Evolutionary conservation across 2,888 invertebrate species (phyloP).

Genomic region (Cephus rjabovi): DNA sequence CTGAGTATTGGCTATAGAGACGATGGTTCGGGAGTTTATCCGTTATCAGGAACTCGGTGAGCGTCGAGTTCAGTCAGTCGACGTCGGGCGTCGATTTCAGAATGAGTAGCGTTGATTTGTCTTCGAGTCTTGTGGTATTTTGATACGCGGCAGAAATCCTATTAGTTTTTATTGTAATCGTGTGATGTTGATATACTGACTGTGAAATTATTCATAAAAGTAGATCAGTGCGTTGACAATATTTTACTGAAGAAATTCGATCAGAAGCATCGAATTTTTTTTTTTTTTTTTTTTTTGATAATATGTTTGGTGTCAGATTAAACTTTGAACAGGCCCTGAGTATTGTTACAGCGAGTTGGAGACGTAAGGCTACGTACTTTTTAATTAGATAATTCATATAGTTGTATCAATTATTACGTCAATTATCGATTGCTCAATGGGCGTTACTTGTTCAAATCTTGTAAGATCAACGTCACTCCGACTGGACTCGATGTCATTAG

Average conservation of each 20-base stretch:
- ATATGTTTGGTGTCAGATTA: conserved; percentile 13
- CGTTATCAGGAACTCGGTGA: neutral
- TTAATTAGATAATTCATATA: neutral
- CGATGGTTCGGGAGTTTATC: neutral
- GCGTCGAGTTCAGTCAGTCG: neutral
- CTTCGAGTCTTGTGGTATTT: conserved; percentile 1
- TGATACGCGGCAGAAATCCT: neutral
- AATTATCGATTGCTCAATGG: neutral
- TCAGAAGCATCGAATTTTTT: neutral
- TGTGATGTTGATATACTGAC: neutral
- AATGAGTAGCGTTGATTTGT: neutral
- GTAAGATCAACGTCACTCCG: conserved; percentile 19
- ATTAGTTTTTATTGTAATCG: neutral
- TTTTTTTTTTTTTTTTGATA: neutral
- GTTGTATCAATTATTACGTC: neutral
- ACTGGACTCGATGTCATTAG: conserved; percentile 7
- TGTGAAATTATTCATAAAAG: neutral
- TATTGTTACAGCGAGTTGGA: conserved; percentile 20
- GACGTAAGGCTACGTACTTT: conserved; percentile 15
- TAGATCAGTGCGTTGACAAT: neutral
- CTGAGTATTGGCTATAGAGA: neutral
- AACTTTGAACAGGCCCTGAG: conserved; percentile 21
- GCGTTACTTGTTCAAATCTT: neutral
- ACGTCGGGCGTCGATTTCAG: neutral
- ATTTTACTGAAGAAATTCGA: neutral